These are phyloP conservation scores for Gymnocypris eckloni DNA, from an alignment of 2,797 vertebrate species.

Conservation along the genomic window DNA sequence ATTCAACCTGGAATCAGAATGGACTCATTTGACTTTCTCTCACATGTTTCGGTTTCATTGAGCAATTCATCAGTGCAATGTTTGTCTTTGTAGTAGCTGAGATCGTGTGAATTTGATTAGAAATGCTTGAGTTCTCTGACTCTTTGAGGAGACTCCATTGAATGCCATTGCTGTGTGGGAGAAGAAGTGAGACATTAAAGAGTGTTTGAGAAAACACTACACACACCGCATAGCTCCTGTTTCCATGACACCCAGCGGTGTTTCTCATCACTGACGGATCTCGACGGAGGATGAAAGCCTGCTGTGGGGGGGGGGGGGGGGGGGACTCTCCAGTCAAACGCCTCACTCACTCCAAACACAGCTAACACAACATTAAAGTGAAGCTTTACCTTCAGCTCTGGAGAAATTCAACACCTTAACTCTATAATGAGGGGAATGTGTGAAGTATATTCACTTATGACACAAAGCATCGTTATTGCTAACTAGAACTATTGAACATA, in stretches of 20 bases:
- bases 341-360: background rate
- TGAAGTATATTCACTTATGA: background rate
- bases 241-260: conserved; percentile 17
- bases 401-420: background rate
- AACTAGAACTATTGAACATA: background rate
- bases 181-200: background rate
- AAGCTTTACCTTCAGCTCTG: background rate
- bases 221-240: background rate
- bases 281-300: conserved; percentile 41
- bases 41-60: background rate
- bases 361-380: background rate
- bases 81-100: background rate
- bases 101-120: background rate
- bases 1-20: background rate
- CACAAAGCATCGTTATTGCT: background rate
- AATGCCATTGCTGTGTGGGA: background rate
- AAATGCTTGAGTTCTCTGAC: background rate
- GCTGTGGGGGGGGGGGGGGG: conserved; percentile 62
- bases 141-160: background rate
- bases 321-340: conserved; percentile 64
- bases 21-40: background rate
- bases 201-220: background rate
- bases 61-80: background rate
- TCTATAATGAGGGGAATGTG: background rate
- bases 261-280: conserved; percentile 64